These are phyloP conservation scores for Aphaenogaster floridana DNA, from an alignment of 1,140 invertebrate species.

Conservation along the genomic window DNA sequence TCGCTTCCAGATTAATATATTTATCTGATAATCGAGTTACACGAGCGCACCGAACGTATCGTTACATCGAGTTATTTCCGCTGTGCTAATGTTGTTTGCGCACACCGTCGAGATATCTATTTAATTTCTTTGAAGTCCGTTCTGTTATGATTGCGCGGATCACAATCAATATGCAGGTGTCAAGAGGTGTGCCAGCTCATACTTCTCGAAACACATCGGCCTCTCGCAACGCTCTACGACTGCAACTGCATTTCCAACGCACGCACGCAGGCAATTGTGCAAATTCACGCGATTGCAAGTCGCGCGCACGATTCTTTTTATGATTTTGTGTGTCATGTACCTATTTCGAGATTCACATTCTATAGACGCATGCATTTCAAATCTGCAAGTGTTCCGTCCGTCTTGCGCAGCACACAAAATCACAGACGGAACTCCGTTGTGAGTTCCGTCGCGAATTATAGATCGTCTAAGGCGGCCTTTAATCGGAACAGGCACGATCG, in stretches of 20 bases:
- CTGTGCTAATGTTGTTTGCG: not conserved
- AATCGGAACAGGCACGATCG: not conserved
- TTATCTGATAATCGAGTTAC: not conserved
- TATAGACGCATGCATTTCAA: not conserved
- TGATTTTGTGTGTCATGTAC: not conserved
- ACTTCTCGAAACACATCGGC: not conserved
- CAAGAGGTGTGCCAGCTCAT: not conserved
- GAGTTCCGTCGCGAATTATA: not conserved
- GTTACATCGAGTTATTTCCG: not conserved
- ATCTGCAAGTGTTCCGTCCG: not conserved
- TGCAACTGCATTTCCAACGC: not conserved
- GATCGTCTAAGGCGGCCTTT: not conserved
- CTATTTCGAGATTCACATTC: not conserved
- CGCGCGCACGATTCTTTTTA: not conserved
- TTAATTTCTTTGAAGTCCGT: not conserved
- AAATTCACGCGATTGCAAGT: constrained; percentile 10
- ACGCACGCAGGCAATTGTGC: not conserved
- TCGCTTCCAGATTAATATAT: not conserved
- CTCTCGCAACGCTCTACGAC: not conserved
- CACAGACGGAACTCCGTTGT: not conserved
- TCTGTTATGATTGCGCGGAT: not conserved
- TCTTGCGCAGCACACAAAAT: not conserved
- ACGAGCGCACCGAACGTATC: not conserved
- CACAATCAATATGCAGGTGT: not conserved
- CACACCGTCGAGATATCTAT: not conserved